These are phyloP conservation scores for Ceraclea dissimilis DNA, from an alignment of 2,888 invertebrate genomes.

Conservation along the genomic window DNA sequence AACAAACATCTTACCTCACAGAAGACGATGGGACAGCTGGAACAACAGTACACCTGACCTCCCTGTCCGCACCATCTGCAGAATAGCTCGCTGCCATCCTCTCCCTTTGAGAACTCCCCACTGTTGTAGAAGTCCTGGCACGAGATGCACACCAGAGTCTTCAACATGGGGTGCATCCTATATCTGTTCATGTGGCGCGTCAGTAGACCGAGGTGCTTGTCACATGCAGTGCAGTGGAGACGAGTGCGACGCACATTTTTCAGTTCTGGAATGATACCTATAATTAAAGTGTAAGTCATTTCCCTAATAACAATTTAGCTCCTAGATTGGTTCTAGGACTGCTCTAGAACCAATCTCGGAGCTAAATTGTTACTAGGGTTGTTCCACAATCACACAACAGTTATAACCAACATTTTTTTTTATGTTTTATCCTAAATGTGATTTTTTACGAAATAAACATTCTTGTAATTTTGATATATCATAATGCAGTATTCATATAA, in stretches of 20 bases:
- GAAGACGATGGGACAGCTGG: conserved; percentile 65
- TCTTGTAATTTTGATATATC: too few species aligned
- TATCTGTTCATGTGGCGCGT: conserved; percentile 55
- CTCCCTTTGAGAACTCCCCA: conserved; percentile 75
- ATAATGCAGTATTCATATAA: too few species aligned
- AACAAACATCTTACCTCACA: conserved; percentile 63
- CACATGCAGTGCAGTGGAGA: conserved; percentile 70
- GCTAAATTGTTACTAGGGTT: too few species aligned
- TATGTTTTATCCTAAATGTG: too few species aligned
- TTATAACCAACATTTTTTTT: too few species aligned
- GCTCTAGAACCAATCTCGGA: too few species aligned
- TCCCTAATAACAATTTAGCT: too few species aligned
- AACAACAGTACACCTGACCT: conserved; percentile 71
- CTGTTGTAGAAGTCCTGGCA: conserved; percentile 74
- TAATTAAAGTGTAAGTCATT: too few species aligned
- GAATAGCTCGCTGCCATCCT: conserved; percentile 75
- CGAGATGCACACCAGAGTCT: conserved; percentile 62
- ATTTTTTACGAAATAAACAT: too few species aligned
- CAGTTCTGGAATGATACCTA: conserved; percentile 47
- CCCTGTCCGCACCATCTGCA: conserved; percentile 81
- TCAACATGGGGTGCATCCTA: conserved; percentile 64
- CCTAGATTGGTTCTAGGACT: too few species aligned
- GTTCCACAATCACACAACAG: too few species aligned
- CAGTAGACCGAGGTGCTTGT: conserved; percentile 66
- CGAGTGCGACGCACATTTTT: conserved; percentile 50